Evolutionary conservation across 2,888 invertebrate genomes (phyloP).

Genomic region (Gymnocheta viridis): DNA sequence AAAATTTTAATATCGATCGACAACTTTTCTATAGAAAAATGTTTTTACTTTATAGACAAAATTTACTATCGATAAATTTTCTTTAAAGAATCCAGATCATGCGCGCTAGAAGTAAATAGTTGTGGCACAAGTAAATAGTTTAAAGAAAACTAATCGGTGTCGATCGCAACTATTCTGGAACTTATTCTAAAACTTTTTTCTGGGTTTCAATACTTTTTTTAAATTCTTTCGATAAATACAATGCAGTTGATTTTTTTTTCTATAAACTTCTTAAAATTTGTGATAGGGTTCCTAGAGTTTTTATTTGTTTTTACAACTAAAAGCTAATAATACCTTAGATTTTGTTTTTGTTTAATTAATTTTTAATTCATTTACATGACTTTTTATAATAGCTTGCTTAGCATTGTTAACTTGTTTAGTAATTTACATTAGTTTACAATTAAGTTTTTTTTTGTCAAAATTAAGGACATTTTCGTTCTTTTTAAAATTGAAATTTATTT

Average conservation of each 20-base stretch:
- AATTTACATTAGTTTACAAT: conserved; percentile 62
- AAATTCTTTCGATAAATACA: conserved; percentile 35
- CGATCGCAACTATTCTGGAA: not conserved
- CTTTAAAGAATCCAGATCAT: not conserved
- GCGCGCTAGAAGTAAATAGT: not conserved
- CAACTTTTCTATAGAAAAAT: not conserved
- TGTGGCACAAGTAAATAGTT: not conserved
- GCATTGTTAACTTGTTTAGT: conserved; percentile 63
- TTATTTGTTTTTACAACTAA: conserved; percentile 74
- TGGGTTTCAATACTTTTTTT: conserved; percentile 45
- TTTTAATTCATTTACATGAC: conserved; percentile 59
- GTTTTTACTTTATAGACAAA: not conserved
- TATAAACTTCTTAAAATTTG: conserved; percentile 63
- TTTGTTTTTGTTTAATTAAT: conserved; percentile 32
- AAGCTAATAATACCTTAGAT: conserved; percentile 78
- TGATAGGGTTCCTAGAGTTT: conserved; percentile 70
- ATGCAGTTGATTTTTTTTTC: not conserved
- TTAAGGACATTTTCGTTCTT: conserved; percentile 39
- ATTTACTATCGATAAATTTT: not conserved
- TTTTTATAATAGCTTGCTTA: conserved; percentile 63
- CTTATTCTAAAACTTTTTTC: not conserved
- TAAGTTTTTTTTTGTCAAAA: conserved; percentile 14
- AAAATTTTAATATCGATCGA: not conserved
- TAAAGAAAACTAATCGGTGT: not conserved
- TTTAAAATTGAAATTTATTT: conserved; percentile 26